Conservation (phyloP, 1,140 invertebrate genomes). For the Eciton burchellii region DNA sequence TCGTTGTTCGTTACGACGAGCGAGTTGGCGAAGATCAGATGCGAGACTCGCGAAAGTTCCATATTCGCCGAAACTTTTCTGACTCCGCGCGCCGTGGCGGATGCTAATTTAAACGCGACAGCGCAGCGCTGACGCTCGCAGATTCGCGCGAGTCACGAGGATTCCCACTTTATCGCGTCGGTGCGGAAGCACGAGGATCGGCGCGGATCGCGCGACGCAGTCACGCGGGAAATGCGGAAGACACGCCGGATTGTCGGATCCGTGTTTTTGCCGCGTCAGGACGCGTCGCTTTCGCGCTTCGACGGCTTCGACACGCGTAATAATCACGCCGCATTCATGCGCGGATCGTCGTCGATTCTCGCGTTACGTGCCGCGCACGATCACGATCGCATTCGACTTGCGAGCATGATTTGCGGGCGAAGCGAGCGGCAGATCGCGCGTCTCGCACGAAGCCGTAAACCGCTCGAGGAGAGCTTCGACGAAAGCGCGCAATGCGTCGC, state of each 20-base stretch:
- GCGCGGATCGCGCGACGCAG: too few relatives aligned
- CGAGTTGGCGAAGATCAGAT: conserved; percentile 48
- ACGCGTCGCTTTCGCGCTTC: too few relatives aligned
- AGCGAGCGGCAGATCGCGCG: neutral
- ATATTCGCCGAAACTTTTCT: conserved; percentile 52
- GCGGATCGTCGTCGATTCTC: conserved; percentile 24
- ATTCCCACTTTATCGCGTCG: too few relatives aligned
- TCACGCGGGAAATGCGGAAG: too few relatives aligned
- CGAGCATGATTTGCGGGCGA: conserved; percentile 35
- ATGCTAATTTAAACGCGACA: conserved; percentile 46
- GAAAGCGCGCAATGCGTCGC: conserved; percentile 57
- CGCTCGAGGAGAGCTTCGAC: neutral
- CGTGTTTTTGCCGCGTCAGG: too few relatives aligned
- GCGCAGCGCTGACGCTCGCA: neutral
- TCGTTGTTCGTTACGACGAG: too few relatives aligned
- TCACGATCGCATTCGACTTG: conserved; percentile 20
- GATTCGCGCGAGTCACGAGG: neutral
- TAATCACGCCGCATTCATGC: too few relatives aligned
- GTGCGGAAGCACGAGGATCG: too few relatives aligned
- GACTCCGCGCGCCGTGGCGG: neutral
- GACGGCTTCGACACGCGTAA: too few relatives aligned
- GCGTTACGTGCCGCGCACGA: neutral
- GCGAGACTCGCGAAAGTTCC: conserved; percentile 49
- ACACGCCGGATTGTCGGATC: too few relatives aligned
- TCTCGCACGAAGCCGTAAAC: conserved; percentile 16